Evolutionary conservation across 2,113 vertebrate species (phyloP).

Genomic region (Oncorhynchus gorbuscha): DNA sequence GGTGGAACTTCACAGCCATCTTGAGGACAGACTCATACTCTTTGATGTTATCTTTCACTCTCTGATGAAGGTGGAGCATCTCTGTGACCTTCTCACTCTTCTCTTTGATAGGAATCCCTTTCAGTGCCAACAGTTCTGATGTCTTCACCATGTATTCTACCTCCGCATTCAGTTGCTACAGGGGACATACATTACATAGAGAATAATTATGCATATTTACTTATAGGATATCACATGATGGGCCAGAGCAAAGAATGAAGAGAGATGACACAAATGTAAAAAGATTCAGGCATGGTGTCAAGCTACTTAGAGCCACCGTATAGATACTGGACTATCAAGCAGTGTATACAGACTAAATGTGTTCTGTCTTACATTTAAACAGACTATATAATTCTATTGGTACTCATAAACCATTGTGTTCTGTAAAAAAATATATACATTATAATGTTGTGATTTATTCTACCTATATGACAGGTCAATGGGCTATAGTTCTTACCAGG

Average conservation of each 20-base stretch:
- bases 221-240: background rate
- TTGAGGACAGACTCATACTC: conserved; percentile 77
- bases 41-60: conserved; percentile 73
- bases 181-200: background rate
- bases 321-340: too few species aligned
- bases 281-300: too few species aligned
- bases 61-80: conserved; percentile 76
- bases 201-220: background rate
- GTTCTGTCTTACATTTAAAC: too few species aligned
- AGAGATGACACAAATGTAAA: too few species aligned
- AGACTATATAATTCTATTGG: too few species aligned
- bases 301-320: too few species aligned
- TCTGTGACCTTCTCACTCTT: conserved; percentile 76
- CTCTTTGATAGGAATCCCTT: conserved; percentile 70
- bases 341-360: too few species aligned
- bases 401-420: too few species aligned
- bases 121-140: conserved; percentile 70
- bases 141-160: conserved; percentile 76
- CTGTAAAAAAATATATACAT: too few species aligned
- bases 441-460: too few species aligned
- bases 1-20: conserved; percentile 79
- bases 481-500: conserved; percentile 67
- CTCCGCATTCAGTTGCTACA: conserved; percentile 81
- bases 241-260: background rate
- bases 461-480: too few species aligned